phyloP scores from a whole-genome alignment of 2,888 invertebrate genomes.

The Empis livida region DNA sequence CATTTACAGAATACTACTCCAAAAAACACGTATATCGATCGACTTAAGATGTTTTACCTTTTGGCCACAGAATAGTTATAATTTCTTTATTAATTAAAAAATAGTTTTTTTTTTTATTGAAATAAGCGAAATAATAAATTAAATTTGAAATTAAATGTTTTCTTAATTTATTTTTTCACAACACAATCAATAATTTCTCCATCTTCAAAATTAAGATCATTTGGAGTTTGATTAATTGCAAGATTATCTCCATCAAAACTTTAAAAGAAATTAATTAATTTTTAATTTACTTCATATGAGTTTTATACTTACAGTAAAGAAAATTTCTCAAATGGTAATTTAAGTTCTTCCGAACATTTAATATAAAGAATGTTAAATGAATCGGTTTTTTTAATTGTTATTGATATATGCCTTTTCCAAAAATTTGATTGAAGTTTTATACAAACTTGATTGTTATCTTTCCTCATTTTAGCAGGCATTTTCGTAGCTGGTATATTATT shows the following conservation, averaged over 20 bases:
- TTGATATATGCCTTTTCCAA: slow-evolving; percentile 23
- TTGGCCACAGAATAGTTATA: too few species aligned
- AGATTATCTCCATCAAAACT: slow-evolving; percentile 31
- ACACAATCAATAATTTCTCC: slow-evolving; percentile 27
- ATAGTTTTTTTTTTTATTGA: too few species aligned
- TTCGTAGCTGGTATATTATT: not conserved
- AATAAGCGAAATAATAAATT: too few species aligned
- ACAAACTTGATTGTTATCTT: slow-evolving; percentile 17
- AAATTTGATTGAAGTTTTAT: slow-evolving; percentile 26
- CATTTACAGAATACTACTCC: too few species aligned
- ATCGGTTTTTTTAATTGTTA: slow-evolving; percentile 21
- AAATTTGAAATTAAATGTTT: too few species aligned
- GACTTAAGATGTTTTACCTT: too few species aligned
- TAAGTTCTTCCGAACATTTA: slow-evolving; percentile 28
- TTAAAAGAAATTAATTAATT: not conserved
- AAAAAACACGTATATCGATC: too few species aligned
- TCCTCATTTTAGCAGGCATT: not conserved
- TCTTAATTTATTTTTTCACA: too few species aligned
- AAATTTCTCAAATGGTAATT: slow-evolving; percentile 14
- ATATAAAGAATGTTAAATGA: slow-evolving; percentile 24
- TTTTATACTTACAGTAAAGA: slow-evolving; percentile 11
- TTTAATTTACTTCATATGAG: not conserved
- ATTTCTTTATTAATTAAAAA: too few species aligned
- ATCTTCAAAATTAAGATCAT: slow-evolving; percentile 27
- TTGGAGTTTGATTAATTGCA: slow-evolving; percentile 22